phyloP scores from a whole-genome alignment of 2,113 vertebrate genomes.

The Monopterus albus region DNA sequence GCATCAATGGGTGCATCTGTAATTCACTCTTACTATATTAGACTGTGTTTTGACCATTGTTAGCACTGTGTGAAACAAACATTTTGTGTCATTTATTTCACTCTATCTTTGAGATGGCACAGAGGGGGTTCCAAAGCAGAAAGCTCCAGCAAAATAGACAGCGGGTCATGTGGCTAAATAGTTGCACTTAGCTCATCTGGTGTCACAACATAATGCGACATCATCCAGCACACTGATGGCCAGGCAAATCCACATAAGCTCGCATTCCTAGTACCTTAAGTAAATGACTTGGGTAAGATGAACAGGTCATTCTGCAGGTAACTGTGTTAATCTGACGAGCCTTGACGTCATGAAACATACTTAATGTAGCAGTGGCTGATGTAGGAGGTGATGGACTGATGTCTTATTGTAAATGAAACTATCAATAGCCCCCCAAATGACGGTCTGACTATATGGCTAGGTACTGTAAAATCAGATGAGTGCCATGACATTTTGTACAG shows the following conservation, averaged over 20 bases:
- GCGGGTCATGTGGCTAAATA: neutral
- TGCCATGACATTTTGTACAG: too few species aligned
- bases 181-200: neutral
- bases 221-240: neutral
- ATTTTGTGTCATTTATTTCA: neutral
- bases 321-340: too few species aligned
- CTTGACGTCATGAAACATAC: too few species aligned
- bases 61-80: neutral
- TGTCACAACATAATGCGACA: neutral
- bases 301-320: too few species aligned
- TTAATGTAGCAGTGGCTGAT: too few species aligned
- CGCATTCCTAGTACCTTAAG: neutral
- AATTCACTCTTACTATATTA: neutral
- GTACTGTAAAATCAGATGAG: too few species aligned
- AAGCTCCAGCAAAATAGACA: too few species aligned
- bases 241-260: neutral
- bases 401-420: too few species aligned
- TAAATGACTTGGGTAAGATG: neutral
- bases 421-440: too few species aligned
- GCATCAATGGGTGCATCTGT: conserved; percentile 1
- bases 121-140: neutral
- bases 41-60: neutral
- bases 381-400: too few species aligned
- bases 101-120: neutral
- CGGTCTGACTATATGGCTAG: too few species aligned